Evolutionary conservation across 2,888 invertebrate species (phyloP).

Genomic region (Ligdia adustata): DNA sequence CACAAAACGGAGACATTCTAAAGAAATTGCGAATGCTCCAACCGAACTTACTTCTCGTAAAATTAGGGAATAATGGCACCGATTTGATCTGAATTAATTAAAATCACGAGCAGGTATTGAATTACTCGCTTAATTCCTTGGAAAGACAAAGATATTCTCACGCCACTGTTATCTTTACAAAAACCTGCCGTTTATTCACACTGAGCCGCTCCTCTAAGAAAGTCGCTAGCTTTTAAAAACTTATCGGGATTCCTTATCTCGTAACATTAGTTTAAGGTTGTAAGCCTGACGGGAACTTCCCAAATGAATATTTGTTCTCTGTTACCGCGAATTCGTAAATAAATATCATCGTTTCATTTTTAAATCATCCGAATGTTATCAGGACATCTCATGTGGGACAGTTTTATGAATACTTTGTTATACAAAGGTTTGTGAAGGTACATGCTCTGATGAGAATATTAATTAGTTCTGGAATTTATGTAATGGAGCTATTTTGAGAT

Average conservation of each 20-base stretch:
- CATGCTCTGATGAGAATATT: constrained; percentile 56
- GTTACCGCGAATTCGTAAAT: constrained; percentile 57
- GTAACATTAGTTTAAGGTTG: constrained; percentile 57
- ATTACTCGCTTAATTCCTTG: constrained; percentile 47
- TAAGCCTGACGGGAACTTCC: constrained; percentile 42
- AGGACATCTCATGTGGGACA: constrained; percentile 51
- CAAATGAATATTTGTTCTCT: constrained; percentile 62
- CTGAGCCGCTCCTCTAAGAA: constrained; percentile 53
- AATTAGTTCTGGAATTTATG: constrained; percentile 47
- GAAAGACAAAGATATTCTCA: constrained; percentile 52
- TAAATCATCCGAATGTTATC: constrained; percentile 43
- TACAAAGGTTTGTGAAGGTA: constrained; percentile 40
- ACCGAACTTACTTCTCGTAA: constrained; percentile 37
- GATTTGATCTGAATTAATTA: constrained; percentile 54
- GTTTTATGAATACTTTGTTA: constrained; percentile 57
- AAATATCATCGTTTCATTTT: constrained; percentile 50
- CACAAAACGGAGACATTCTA: constrained; percentile 33
- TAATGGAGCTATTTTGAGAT: constrained; percentile 43
- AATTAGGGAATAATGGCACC: constrained; percentile 46
- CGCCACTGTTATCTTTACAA: constrained; percentile 46
- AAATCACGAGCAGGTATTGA: constrained; percentile 44
- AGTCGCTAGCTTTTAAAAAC: constrained; percentile 45
- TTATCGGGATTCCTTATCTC: constrained; percentile 56
- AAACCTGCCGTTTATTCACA: constrained; percentile 36
- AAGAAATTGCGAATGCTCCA: constrained; percentile 31